A percentile compares a stretch with the other conserved stretches of the same genome.
phyloP scores from a whole-genome alignment of 1,140 invertebrate genomes.

The Microplitis demolitor region DNA sequence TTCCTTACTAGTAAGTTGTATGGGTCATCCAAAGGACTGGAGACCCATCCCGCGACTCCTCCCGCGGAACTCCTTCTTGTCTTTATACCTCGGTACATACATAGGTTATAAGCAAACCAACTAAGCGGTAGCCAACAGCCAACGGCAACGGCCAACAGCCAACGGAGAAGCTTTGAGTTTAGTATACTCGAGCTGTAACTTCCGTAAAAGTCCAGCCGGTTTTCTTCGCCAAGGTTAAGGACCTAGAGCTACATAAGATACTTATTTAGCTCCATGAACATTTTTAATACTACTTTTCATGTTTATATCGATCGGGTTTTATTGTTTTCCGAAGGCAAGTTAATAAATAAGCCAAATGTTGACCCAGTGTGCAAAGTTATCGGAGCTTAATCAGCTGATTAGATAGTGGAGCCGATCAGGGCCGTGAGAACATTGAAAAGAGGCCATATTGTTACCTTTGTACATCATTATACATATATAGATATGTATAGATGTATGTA shows the following conservation, averaged over 20 bases:
- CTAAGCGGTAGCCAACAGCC: not conserved
- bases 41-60: constrained; percentile 9
- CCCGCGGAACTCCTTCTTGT: constrained; percentile 9
- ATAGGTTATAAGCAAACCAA: not conserved
- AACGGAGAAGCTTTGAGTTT: too few species aligned
- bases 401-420: constrained; percentile 12
- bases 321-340: too few species aligned
- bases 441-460: constrained; percentile 22
- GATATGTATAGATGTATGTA: too few species aligned
- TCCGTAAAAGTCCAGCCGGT: constrained; percentile 32
- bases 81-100: constrained; percentile 18
- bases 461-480: not conserved
- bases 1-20: not conserved
- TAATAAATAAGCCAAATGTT: too few species aligned
- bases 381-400: too few species aligned
- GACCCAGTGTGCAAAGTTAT: too few species aligned
- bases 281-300: not conserved
- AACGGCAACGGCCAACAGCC: too few species aligned
- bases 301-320: not conserved
- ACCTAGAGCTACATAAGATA: constrained; percentile 17
- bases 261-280: not conserved
- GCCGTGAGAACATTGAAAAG: constrained; percentile 29
- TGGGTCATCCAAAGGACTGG: not conserved
- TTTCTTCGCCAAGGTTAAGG: constrained; percentile 29
- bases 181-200: not conserved